phyloP scores from a whole-genome alignment of 2,888 invertebrate genomes.

The Drosophila algonquin region DNA sequence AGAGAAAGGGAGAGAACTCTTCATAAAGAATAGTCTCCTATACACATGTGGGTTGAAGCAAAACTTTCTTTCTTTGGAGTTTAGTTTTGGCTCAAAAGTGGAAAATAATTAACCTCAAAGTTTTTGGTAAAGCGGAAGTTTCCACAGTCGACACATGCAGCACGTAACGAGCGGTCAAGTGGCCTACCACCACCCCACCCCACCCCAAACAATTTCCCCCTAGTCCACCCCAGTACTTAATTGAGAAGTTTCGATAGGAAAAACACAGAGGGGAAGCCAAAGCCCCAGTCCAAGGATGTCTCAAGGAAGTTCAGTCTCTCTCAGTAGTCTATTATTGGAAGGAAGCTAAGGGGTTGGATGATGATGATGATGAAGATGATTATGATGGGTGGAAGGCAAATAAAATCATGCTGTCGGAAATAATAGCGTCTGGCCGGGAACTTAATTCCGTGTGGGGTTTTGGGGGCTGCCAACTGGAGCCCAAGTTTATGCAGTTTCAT shows the following conservation, averaged over 20 bases:
- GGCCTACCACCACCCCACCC: slow-evolving; percentile 29
- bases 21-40: not conserved
- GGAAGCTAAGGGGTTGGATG: slow-evolving; percentile 73
- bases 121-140: slow-evolving; percentile 68
- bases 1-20: not conserved
- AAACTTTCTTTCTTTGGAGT: slow-evolving; percentile 49
- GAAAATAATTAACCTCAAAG: slow-evolving; percentile 81
- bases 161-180: slow-evolving; percentile 78
- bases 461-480: slow-evolving; percentile 25
- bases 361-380: slow-evolving; percentile 53
- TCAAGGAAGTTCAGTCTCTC: slow-evolving; percentile 37
- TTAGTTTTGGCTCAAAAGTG: slow-evolving; percentile 63
- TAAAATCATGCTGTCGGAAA: slow-evolving; percentile 80
- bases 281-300: slow-evolving; percentile 32
- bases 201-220: not conserved
- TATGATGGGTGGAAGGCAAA: slow-evolving; percentile 45
- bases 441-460: slow-evolving; percentile 46
- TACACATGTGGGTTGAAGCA: slow-evolving; percentile 10
- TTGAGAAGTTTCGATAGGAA: slow-evolving; percentile 55
- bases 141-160: slow-evolving; percentile 69
- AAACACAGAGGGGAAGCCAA: slow-evolving; percentile 47
- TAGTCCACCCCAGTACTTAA: slow-evolving; percentile 14
- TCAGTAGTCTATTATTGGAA: slow-evolving; percentile 65
- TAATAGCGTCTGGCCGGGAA: slow-evolving; percentile 76
- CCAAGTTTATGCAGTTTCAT: slow-evolving; percentile 65